Base-by-base conservation (phyloP, 2,888 invertebrate species). In the Meandrusa payeni region DNA sequence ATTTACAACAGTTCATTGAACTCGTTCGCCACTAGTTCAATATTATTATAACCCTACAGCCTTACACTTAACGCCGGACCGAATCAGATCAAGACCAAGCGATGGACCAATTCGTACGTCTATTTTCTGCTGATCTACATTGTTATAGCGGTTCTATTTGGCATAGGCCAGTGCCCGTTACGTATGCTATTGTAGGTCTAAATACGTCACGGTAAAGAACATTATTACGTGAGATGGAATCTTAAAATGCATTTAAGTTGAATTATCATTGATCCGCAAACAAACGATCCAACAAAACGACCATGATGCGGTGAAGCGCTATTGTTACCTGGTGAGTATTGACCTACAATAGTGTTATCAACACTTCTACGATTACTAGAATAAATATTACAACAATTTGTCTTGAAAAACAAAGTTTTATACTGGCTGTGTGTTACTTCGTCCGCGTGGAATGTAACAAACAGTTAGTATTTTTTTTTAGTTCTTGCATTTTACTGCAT, bases 21-120 rank as follows among this genome's bases (percentile, higher is more conserved):
- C 44, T 39, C 28, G 5, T 11, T 17, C 11, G 12, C 32, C 17
- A 7, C n/a, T 2, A 24, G n/a, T 11, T 9, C 12, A 20, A 38
- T 38, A 38, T 44, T 44, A 38, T 38, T 32, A 38, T 44, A 44
- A 44, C 38, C 41, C 33, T 36, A 28, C 7, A 41, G 28, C 22
- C 44, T 44, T 39, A 33, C 27, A 33, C 27, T 43, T 37, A 37
- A 29, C 11, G 22, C 27, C 22, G 38, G 11, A 28, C 34, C 34
- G 34, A 45, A 34, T 33, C 39, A 45, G 44, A 45, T 45, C 44
- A 45, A 45, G 39, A 34, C 28, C 44, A 39, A 28, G 20, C 44
- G 39, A 45, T 45, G 44, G 5, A 29, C 34, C 33, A 45, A 39
- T 39, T 40, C 34, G 39, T 33, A 39, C 10, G 5, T 45, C 34